Percentiles rank a stretch among this genome's conserved stretches.
phyloP scores from a whole-genome alignment of 2,888 invertebrate genomes.

The Colostygia pectinataria region DNA sequence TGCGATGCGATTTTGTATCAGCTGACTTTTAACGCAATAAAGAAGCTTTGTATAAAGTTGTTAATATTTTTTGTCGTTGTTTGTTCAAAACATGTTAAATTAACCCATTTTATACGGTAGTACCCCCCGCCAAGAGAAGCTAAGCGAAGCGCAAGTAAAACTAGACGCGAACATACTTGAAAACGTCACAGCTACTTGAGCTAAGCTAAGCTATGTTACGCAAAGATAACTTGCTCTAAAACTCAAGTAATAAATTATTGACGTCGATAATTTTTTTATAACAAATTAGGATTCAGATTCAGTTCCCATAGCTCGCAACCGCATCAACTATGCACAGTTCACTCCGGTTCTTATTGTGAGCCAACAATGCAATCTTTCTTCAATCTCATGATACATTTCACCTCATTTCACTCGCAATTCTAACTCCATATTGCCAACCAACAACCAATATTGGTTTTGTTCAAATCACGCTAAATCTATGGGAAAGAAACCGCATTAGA shows the following conservation, averaged over 20 bases:
- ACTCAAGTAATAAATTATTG: constrained; percentile 25
- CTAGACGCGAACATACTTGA: too few relatives aligned
- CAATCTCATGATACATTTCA: constrained; percentile 72
- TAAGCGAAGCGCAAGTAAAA: too few relatives aligned
- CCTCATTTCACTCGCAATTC: constrained; percentile 67
- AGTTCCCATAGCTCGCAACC: constrained; percentile 74
- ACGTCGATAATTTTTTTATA: constrained; percentile 46
- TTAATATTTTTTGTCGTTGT: background rate
- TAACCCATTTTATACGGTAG: too few relatives aligned
- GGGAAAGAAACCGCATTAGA: constrained; percentile 75
- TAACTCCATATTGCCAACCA: constrained; percentile 62
- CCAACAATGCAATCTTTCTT: constrained; percentile 74
- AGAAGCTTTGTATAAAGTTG: background rate
- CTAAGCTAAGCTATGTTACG: too few relatives aligned
- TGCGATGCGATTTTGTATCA: background rate
- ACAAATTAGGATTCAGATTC: constrained; percentile 71
- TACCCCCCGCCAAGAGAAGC: too few relatives aligned
- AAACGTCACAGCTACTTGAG: too few relatives aligned
- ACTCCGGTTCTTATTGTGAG: constrained; percentile 65
- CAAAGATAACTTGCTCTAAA: too few relatives aligned
- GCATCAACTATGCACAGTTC: constrained; percentile 63
- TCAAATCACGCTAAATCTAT: constrained; percentile 71
- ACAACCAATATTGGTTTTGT: constrained; percentile 76
- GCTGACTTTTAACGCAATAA: background rate
- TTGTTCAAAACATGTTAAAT: background rate